These are phyloP conservation scores for Metopolophium dirhodum DNA, from an alignment of 1,140 invertebrate species.

Conservation along the genomic window DNA sequence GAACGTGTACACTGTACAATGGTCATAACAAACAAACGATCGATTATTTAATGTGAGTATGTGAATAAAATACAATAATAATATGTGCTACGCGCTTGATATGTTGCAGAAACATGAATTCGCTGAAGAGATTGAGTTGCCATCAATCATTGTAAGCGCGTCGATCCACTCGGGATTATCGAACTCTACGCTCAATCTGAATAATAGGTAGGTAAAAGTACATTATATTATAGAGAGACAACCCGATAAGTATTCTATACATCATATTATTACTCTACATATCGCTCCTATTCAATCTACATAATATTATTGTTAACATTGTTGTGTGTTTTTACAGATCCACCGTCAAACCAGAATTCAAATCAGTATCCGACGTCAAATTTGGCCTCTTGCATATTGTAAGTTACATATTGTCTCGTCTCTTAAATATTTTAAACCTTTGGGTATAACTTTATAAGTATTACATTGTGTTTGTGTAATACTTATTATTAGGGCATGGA, in stretches of 20 bases:
- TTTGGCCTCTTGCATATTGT: slow-evolving; percentile 17
- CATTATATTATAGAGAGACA: not conserved
- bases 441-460: not conserved
- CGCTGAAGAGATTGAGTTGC: not conserved
- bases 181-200: not conserved
- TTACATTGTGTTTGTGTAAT: too few species aligned
- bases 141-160: slow-evolving; percentile 1
- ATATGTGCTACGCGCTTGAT: not conserved
- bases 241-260: not conserved
- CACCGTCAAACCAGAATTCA: not conserved
- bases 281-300: not conserved
- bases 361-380: too few species aligned
- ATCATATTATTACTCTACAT: not conserved
- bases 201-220: not conserved
- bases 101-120: slow-evolving; percentile 2
- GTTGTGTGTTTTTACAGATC: not conserved
- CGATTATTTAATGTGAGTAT: not conserved
- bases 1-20: not conserved
- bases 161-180: not conserved
- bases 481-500: too few species aligned
- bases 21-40: not conserved
- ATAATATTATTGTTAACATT: not conserved
- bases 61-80: not conserved
- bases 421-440: not conserved
- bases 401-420: not conserved